Base-by-base conservation (phyloP, 1,140 invertebrate species). In the Caenorhabditis briggsae region DNA sequence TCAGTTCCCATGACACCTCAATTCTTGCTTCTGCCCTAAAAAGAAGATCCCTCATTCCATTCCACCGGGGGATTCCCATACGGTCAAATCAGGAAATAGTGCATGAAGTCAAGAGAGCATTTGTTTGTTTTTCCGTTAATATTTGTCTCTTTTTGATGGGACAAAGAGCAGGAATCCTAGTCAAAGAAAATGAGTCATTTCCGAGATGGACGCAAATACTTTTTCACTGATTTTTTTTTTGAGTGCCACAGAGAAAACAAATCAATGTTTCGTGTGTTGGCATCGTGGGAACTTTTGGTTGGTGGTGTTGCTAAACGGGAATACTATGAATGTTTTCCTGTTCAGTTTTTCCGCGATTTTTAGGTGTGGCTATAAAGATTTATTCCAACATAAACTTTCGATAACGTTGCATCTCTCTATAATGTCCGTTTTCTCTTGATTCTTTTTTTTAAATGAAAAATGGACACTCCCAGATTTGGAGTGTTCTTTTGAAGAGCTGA, bases 181-280 rank as follows among this genome's bases (percentile, higher is more conserved):
- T 46, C 41, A 23, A n/a, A 25, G 41, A 78, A 78, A 78, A 48
- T 78, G 70, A 78, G 46, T 78, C 70, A 78, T 78, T 78, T 78
- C 70, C 70, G 70, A 33, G 33, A 78, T 78, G 70, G 70, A 78
- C 70, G 50, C 70, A 78, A 46, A 78, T 78, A 78, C 70, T 78
- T 78, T 78, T 70, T 70, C 7, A 33, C 12, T 53, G 5, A 53
- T 78, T 50, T 46, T 46, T 11, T 78, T 50, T 78, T 78, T 50
- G 46, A 78, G 46, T 50, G n/a, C 12, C 20, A 48, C 7, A 53
- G 65, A 74, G 18, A 48, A 11, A 46, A 48, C 20, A 5, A 48
- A 5, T n/a, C 41, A 46, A 46, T 48, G n/a, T 8, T 16, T 46
- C 53, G 20, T 12, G n/a, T 9, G 70, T 50, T 78, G 70, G 70